Base-by-base conservation (phyloP, 2,888 invertebrate genomes). In the Falcaria lacertinaria region DNA sequence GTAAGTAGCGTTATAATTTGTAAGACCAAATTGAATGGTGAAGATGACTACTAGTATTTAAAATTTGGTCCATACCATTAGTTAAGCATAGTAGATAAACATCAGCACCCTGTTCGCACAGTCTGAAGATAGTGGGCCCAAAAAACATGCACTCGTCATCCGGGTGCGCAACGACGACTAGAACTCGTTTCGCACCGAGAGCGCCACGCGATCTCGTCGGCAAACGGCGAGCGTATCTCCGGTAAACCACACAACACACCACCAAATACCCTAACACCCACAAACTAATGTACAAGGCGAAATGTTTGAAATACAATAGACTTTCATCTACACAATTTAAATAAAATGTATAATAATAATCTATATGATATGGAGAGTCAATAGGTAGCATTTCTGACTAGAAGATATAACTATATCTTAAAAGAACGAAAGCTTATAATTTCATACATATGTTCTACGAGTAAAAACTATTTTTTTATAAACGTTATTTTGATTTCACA, bases 71-170 rank as follows among this genome's bases (percentile, higher is more conserved):
- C 59, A 74, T 83, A 95, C 97, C 97, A 80, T 93, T 93, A 17
- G 97, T 95, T 55, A 98, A 89, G 78, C 98, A 98, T 41, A 98
- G 89, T 42, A 98, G 71, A 77, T 94, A 94, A 33, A 98, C 93
- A 53, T 92, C 90, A 64, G 92, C 92, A 55, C 91, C 90, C 54
- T 91, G 89, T 37, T 92, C 90, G 56, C 91, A 91, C 47, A 96
- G 82, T 70, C 94, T 91, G 51, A 94, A 91, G 51, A 97, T 92
- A 33, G 95, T 92, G 14, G 99, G 99, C 0, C 97, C 97, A 79
- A 99, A 99, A 80, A 99, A 99, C 99, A 99, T 98, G 61, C 97
- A 97, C 78, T 99, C 99, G 77, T 99, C 99, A 80, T 99, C 99
- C 13, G 99, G 99, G 89, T 99, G 99, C 15, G 99, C 98, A 34